Evolutionary conservation across 2,888 invertebrate genomes (phyloP).

Genomic region (Clusia tigrina): DNA sequence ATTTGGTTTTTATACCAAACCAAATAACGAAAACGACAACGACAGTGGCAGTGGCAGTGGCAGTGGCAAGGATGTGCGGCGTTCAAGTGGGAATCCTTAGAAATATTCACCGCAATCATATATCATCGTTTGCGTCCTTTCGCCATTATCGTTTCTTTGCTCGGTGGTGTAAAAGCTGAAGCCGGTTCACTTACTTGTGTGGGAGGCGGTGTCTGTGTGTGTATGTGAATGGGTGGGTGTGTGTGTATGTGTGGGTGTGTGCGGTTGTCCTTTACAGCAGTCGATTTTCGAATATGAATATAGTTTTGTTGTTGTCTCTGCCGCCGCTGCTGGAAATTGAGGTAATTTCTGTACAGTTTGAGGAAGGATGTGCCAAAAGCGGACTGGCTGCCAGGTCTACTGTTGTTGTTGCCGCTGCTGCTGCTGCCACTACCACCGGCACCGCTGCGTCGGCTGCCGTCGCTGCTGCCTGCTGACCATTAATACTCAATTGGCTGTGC

Average conservation of each 20-base stretch:
- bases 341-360: neutral
- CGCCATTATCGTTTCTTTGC: neutral
- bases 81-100: slow-evolving; percentile 8
- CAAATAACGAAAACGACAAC: neutral
- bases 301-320: too few species aligned
- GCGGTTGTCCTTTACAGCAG: neutral
- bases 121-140: slow-evolving; percentile 40
- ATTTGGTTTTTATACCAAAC: slow-evolving; percentile 56
- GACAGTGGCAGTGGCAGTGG: neutral
- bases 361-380: neutral
- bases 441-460: slow-evolving; percentile 9
- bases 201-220: neutral
- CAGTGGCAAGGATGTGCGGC: neutral
- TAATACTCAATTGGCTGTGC: slow-evolving; percentile 56
- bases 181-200: neutral
- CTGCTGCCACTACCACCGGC: slow-evolving; percentile 27
- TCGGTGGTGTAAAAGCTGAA: neutral
- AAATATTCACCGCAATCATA: slow-evolving; percentile 40
- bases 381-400: too few species aligned
- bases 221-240: neutral
- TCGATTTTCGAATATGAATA: neutral
- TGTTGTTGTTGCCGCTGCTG: slow-evolving; percentile 38
- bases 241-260: neutral
- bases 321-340: slow-evolving; percentile 10
- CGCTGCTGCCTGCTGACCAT: slow-evolving; percentile 42